phyloP scores from a whole-genome alignment of 2,888 invertebrate genomes.

The Atherix ibis region DNA sequence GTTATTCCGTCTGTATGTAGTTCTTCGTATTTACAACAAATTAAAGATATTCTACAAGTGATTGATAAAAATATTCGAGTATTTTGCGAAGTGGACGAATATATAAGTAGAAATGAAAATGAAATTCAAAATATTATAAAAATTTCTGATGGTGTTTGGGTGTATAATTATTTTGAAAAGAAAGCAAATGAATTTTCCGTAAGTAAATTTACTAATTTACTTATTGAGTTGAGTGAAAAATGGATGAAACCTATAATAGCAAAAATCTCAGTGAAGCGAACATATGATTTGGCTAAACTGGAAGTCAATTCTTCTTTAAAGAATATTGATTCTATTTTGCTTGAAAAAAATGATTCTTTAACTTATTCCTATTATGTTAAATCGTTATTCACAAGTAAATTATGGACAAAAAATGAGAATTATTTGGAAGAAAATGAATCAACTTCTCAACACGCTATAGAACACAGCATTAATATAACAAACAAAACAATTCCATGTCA shows the following conservation, averaged over 20 bases:
- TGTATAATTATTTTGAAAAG: constrained; percentile 18
- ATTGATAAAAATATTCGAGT: too few species aligned
- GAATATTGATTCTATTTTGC: constrained; percentile 25
- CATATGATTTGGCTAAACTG: constrained; percentile 25
- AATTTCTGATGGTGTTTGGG: constrained; percentile 23
- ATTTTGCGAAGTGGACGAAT: too few species aligned
- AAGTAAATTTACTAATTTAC: constrained; percentile 11
- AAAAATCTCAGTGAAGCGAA: constrained; percentile 23
- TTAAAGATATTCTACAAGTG: too few species aligned
- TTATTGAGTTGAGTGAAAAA: constrained; percentile 20
- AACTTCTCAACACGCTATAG: too few species aligned
- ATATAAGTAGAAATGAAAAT: too few species aligned
- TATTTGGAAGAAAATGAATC: too few species aligned
- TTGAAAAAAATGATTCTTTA: constrained; percentile 30
- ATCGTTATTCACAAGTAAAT: too few species aligned
- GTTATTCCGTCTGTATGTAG: constrained; percentile 16
- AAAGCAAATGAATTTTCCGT: constrained; percentile 13
- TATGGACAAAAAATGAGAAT: too few species aligned
- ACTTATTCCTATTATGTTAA: too few species aligned
- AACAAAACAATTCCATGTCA: too few species aligned
- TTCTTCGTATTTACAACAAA: too few species aligned
- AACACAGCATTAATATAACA: too few species aligned
- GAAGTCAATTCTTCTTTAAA: constrained; percentile 23
- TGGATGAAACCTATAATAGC: constrained; percentile 24
- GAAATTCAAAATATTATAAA: constrained; percentile 22